Percentiles rank a stretch among this genome's conserved stretches.
phyloP scores from a whole-genome alignment of 2,797 vertebrate genomes.

The Coranthus polyacanthus region DNA sequence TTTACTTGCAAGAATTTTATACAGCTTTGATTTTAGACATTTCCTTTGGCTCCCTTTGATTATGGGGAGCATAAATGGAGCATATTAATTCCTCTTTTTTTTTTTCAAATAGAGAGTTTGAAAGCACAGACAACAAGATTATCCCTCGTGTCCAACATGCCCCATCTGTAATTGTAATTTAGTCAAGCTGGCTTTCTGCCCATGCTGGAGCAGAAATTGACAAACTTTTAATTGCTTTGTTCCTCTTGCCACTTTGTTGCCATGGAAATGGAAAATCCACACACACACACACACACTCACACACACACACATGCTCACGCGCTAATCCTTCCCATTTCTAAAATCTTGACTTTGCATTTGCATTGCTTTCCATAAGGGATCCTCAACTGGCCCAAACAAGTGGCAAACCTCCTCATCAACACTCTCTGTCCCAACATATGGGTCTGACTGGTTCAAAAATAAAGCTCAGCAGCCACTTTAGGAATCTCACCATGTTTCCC shows the following conservation, averaged over 20 bases:
- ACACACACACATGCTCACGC: slow-evolving; percentile 8
- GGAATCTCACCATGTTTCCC: slow-evolving; percentile 25
- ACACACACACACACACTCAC: slow-evolving; percentile 11
- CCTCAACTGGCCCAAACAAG: slow-evolving; percentile 55
- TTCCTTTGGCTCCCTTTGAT: slow-evolving; percentile 26
- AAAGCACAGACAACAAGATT: slow-evolving; percentile 52
- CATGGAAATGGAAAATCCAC: slow-evolving; percentile 45
- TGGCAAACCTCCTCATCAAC: slow-evolving; percentile 61
- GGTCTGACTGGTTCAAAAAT: slow-evolving; percentile 39
- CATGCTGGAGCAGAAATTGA: slow-evolving; percentile 31
- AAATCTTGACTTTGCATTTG: slow-evolving; percentile 26
- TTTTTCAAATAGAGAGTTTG: slow-evolving; percentile 4
- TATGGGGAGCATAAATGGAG: slow-evolving; percentile 11
- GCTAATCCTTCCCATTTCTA: slow-evolving; percentile 11
- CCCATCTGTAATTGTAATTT: slow-evolving; percentile 62
- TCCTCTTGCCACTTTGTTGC: slow-evolving; percentile 45
- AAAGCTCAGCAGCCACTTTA: slow-evolving; percentile 7
- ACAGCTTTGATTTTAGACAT: slow-evolving; percentile 46
- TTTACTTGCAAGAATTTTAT: slow-evolving; percentile 10
- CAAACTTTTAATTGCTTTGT: slow-evolving; percentile 74
- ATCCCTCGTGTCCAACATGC: slow-evolving; percentile 31
- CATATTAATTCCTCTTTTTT: no score
- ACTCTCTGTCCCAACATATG: slow-evolving; percentile 44
- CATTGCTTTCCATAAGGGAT: slow-evolving; percentile 39
- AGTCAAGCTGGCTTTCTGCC: slow-evolving; percentile 46